Base-by-base conservation (phyloP, 2,888 invertebrate genomes). In the Eristalis intricaria region DNA sequence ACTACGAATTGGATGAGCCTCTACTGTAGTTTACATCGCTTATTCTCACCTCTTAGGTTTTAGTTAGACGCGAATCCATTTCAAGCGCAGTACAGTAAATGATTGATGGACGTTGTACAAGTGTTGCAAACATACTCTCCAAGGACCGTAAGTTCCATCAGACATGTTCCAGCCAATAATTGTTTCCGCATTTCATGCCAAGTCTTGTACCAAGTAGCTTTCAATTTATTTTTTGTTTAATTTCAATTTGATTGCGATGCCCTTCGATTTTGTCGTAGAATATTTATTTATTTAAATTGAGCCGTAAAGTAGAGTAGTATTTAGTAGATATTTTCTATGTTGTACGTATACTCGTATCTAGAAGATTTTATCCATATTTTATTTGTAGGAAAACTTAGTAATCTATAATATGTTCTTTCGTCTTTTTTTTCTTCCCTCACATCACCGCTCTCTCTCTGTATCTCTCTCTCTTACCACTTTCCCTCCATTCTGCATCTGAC, bases 361-460 rank as follows among this genome's bases (percentile, higher is more conserved):
- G 81, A 69, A 60, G n/a, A 78, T 63, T 78, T 79, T 75, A 43
- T n/a, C 50, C 64, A 84, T 84, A 84, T 87, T 87, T 50, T 80
- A 60, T 87, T 87, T 87, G 87, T 87, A 87, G 87, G 76, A 79
- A 69, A 84, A 80, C 76, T 86, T 69, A 84, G 87, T 87, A 87
- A 87, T 87, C 83, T 87, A 87, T 84, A 84, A 87, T 50, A 80
- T 87, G 84, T 87, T 87, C 79, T 87, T 87, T 84, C 71, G 74
- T 87, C 87, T 87, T 87, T 87, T 86, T 50, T 87, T 87, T 87
- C 87, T 87, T 87, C 87, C 87, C 84, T 80, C 76, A 80, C 43
- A 83, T 75, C 70, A 84, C 76, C 65, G 58, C 29, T 83, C 70
- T 22, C 10, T 56, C 56, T 32, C 10, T 32, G 0, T 32, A 1